Conservation (phyloP, 2,113 vertebrate species). For the Tragelaphus buxtoni region DNA sequence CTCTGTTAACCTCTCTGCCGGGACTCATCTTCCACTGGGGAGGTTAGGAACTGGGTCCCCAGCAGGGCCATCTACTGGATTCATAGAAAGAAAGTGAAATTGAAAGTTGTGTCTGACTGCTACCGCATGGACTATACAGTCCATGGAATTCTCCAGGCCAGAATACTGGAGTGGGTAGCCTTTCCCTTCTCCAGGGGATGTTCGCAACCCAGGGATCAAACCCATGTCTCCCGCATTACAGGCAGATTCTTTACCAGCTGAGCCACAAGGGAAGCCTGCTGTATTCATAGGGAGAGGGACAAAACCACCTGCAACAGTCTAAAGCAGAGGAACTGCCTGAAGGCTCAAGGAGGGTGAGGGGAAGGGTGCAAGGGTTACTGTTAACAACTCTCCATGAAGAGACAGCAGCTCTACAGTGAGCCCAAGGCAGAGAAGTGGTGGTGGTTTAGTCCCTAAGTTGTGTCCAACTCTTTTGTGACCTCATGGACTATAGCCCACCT, state of each 20-base stretch:
- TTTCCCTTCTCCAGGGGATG: neutral
- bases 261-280: neutral
- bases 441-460: neutral
- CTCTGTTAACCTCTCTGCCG: neutral
- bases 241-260: neutral
- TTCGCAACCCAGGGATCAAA: neutral
- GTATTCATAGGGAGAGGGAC: neutral
- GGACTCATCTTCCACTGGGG: neutral
- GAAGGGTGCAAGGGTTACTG: rapidly evolving
- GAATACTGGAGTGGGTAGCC: neutral
- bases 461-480: neutral
- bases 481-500: neutral
- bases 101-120: neutral
- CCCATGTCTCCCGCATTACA: neutral
- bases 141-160: neutral
- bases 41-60: neutral
- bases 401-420: neutral
- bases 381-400: neutral
- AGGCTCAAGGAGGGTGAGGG: neutral
- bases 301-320: neutral
- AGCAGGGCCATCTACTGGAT: neutral
- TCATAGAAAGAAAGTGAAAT: neutral
- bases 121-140: neutral
- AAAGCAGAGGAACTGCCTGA: neutral
- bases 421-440: neutral